Evolutionary conservation across 1,140 invertebrate genomes (phyloP).

Genomic region (Papilio polyxenes): DNA sequence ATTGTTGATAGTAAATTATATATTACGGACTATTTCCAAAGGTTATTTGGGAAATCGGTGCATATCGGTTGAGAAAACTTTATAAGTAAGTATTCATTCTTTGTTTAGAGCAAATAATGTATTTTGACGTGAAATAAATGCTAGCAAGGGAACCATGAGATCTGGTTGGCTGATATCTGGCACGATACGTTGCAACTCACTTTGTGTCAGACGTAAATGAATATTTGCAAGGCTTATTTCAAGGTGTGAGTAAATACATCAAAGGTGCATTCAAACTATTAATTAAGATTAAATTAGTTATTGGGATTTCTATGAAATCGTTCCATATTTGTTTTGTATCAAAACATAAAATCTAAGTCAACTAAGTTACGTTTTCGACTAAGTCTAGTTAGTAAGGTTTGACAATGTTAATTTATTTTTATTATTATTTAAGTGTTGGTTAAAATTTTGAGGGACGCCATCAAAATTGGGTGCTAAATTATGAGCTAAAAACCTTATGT

Average conservation of each 20-base stretch:
- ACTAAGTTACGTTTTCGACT: neutral
- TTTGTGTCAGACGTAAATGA: no score
- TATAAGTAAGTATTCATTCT: neutral
- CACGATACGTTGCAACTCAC: no score
- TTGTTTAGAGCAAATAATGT: neutral
- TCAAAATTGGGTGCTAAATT: neutral
- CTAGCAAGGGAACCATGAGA: no score
- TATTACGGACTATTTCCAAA: neutral
- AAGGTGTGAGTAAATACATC: neutral
- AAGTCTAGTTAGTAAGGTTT: neutral
- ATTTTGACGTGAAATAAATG: neutral
- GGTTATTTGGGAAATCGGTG: no score
- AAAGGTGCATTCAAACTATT: neutral
- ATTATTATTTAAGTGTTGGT: constrained; percentile 13
- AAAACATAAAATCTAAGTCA: constrained; percentile 51
- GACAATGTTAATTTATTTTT: constrained; percentile 24
- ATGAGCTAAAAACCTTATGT: neutral
- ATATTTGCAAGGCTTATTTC: no score
- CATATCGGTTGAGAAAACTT: neutral
- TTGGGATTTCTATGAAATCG: constrained; percentile 65
- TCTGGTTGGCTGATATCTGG: no score
- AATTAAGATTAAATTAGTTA: neutral
- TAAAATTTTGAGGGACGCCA: neutral
- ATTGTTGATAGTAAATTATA: neutral
- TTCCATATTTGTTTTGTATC: constrained; percentile 64